Evolutionary conservation across 1,140 invertebrate species (phyloP), one percentile per base, ranked within the genome.

Genomic region (Brachionus paranguensis): DNA sequence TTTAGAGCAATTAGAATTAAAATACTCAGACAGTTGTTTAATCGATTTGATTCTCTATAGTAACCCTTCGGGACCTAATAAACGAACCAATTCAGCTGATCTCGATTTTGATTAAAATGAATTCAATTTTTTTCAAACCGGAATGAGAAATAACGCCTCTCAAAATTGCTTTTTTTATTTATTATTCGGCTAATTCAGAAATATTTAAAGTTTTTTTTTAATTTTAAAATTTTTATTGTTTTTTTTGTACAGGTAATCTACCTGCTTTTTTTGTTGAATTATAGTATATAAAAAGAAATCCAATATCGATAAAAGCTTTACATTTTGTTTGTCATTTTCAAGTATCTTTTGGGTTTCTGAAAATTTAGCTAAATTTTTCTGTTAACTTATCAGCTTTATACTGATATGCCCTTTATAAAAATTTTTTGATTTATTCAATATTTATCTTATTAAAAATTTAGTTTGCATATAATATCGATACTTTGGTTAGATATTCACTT

Each of bases 401-500:
- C 24, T 37, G 10, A 27, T 68, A 68, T 72, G 68, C 68, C 17
- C 68, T 72, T 72, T 72, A 17, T 17, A 72, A 14, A 37, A 3
- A 17, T 41, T 72, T 17, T 72, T 72, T 72, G 17, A 41, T 72
- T 72, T 72, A 41, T 41, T 41, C 17, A 43, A 72, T 43, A 41
- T 43, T 72, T 72, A 72, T 72, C 17, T 41, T 17, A 43, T 72
- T 72, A 41, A 43, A 72, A 20, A 72, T 72, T 72, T 41, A 41
- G 68, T 72, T 45, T 72, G 65, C 33, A 68, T 68, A 60, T 20
- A 60, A 60, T 60, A 60, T 60, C 12, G 65, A 68, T 68, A 68
- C 65, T 68, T 68, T 68, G 65, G 65, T 68, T n/a, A 68, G 33
- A 68, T 68, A 68, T 72, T 43, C 17, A 72, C 37, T 72, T 72